Evolutionary conservation across 2,888 invertebrate genomes (phyloP).

Genomic region (Ceraclea dissimilis): DNA sequence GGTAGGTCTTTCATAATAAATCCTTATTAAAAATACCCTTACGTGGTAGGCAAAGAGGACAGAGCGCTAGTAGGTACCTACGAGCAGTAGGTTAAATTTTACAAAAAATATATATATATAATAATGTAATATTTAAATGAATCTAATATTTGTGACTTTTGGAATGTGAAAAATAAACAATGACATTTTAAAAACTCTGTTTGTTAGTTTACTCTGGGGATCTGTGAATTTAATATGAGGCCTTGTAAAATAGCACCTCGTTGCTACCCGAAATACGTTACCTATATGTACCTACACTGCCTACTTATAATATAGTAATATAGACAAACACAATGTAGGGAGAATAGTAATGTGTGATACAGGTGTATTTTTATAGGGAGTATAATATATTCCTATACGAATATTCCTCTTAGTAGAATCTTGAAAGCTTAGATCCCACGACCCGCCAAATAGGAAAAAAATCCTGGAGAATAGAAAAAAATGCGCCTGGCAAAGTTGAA

Average conservation of each 20-base stretch:
- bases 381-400: too few relatives aligned
- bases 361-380: constrained; percentile 10
- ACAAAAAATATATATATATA: too few relatives aligned
- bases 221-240: not conserved
- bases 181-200: not conserved
- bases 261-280: not conserved
- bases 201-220: not conserved
- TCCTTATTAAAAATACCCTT: too few relatives aligned
- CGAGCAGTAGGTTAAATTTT: too few relatives aligned
- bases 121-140: too few relatives aligned
- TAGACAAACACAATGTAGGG: not conserved
- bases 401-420: constrained; percentile 13
- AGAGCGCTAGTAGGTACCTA: too few relatives aligned
- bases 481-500: constrained; percentile 23
- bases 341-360: not conserved
- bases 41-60: too few relatives aligned
- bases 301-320: too few relatives aligned
- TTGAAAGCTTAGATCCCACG: constrained; percentile 12
- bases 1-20: too few relatives aligned
- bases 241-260: not conserved
- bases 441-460: not conserved
- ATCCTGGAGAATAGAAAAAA: constrained; percentile 13
- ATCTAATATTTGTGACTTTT: not conserved
- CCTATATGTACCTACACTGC: too few relatives aligned
- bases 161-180: not conserved